A percentile compares a stretch with the other conserved stretches of the same genome.
phyloP scores from a whole-genome alignment of 2,888 invertebrate species.

The Brenthis daphne region DNA sequence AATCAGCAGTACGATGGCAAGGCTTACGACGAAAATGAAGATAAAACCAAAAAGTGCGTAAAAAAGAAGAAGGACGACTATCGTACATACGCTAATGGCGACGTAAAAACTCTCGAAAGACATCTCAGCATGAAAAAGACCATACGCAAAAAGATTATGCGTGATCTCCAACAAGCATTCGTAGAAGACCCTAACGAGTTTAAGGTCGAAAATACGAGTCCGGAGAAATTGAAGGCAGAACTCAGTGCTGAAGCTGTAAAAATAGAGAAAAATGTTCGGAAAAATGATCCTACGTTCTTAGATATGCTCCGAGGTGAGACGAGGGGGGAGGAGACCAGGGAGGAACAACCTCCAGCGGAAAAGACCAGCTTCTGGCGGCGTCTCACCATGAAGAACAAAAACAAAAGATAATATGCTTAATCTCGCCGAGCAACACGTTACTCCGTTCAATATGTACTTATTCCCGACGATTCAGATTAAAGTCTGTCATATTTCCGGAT shows the following conservation, averaged over 20 bases:
- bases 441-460: slow-evolving; percentile 47
- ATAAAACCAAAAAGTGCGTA: slow-evolving; percentile 79
- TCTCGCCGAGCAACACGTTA: slow-evolving; percentile 48
- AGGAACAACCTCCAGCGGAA: slow-evolving; percentile 78
- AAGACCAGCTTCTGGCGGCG: slow-evolving; percentile 87
- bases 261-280: slow-evolving; percentile 80
- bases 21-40: slow-evolving; percentile 72
- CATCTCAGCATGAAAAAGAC: slow-evolving; percentile 94
- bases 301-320: slow-evolving; percentile 86
- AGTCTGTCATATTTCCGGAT: slow-evolving; percentile 4
- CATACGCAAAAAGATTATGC: slow-evolving; percentile 92
- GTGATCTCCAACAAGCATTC: slow-evolving; percentile 89
- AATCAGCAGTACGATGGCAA: slow-evolving; percentile 80
- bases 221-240: slow-evolving; percentile 86
- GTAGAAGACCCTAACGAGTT: slow-evolving; percentile 88
- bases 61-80: slow-evolving; percentile 87
- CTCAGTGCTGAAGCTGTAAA: slow-evolving; percentile 86
- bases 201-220: slow-evolving; percentile 86
- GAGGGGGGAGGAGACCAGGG: slow-evolving; percentile 68
- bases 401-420: slow-evolving; percentile 80
- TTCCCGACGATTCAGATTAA: slow-evolving; percentile 1
- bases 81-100: slow-evolving; percentile 84
- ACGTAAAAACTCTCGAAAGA: slow-evolving; percentile 88
- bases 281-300: slow-evolving; percentile 84
- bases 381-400: slow-evolving; percentile 86